Evolutionary conservation across 2,797 vertebrate genomes (phyloP).

Genomic region (Pseudotriccus pelzelni): DNA sequence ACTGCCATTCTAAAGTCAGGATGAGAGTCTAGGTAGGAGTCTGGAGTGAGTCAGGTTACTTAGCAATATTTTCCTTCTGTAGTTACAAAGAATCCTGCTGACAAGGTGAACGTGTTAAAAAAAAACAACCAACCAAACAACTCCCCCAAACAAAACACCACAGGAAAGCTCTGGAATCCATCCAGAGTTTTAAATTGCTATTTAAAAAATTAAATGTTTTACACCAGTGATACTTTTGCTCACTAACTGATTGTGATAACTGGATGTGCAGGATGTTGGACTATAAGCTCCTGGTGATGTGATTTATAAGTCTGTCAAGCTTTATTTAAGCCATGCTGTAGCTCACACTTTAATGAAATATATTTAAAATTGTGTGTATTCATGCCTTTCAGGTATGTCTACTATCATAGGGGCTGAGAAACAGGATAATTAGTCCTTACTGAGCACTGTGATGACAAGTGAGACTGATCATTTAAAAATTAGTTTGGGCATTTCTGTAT

Average conservation of each 20-base stretch:
- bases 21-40: background rate
- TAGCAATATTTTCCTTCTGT: background rate
- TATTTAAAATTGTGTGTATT: background rate
- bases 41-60: background rate
- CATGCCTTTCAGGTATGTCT: background rate
- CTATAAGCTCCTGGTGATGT: background rate
- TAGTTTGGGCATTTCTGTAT: background rate
- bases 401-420: background rate
- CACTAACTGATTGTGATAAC: background rate
- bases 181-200: background rate
- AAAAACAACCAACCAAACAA: background rate
- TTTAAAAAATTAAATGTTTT: background rate
- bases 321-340: background rate
- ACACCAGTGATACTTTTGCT: background rate
- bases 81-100: background rate
- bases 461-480: conserved; percentile 4
- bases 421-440: background rate
- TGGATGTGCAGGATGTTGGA: background rate
- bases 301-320: background rate
- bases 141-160: background rate
- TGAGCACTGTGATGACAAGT: background rate
- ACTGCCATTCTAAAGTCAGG: background rate
- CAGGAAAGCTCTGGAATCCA: background rate
- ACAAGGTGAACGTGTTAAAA: background rate
- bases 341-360: background rate